Percentiles rank a stretch among this genome's conserved stretches.
Conservation (phyloP, 2,797 vertebrate species). For the Peromyscus nudipes region DNA sequence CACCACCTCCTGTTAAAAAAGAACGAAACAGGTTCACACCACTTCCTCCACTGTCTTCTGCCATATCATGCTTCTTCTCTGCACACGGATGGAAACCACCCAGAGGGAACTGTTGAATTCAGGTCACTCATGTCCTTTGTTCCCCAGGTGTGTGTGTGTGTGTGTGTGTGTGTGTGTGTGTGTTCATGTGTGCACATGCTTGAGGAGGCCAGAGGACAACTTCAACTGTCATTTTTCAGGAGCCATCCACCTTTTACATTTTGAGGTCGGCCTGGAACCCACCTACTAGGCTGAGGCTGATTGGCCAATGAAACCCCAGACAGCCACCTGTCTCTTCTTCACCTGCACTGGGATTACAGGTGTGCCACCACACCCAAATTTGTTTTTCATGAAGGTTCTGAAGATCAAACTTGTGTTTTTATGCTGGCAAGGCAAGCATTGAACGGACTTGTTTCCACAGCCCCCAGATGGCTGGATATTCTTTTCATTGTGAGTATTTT, state of each 20-base stretch:
- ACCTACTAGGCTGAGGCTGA: neutral
- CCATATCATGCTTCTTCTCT: slow-evolving; percentile 49
- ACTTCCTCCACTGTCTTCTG: neutral
- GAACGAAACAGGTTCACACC: slow-evolving; percentile 50
- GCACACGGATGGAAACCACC: neutral
- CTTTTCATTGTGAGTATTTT: slow-evolving; percentile 49
- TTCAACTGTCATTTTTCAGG: neutral
- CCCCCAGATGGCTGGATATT: neutral
- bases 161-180: too few species aligned
- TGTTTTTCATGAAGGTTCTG: neutral
- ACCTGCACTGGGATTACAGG: neutral
- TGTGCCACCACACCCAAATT: neutral
- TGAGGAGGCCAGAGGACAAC: neutral
- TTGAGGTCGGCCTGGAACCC: neutral
- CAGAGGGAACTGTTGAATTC: slow-evolving; percentile 50
- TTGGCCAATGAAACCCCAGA: neutral
- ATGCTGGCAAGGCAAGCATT: neutral
- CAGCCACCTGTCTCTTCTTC: neutral
- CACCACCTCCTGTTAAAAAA: slow-evolving; percentile 5
- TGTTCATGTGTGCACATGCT: neutral
- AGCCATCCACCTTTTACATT: neutral
- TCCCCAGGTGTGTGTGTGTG: neutral
- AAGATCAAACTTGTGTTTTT: neutral
- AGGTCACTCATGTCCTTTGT: slow-evolving; percentile 33
- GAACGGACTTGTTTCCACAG: neutral